phyloP scores from a whole-genome alignment of 2,888 invertebrate genomes.

The Agonopterix arenella region DNA sequence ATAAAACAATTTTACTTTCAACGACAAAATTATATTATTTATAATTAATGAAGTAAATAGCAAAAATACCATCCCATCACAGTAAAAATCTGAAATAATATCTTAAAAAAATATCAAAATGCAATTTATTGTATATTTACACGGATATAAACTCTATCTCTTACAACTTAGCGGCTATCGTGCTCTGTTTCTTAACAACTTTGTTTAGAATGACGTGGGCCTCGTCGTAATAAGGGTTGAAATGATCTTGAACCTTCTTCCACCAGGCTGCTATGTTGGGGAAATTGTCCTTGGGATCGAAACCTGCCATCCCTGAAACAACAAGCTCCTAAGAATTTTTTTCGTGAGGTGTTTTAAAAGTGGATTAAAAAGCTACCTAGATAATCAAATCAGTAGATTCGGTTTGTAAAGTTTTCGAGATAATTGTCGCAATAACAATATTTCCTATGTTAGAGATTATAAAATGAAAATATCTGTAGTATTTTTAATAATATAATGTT shows the following conservation, averaged over 20 bases:
- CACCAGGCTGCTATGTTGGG: conserved; percentile 81
- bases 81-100: not conserved
- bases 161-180: conserved; percentile 31
- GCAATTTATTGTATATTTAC: not conserved
- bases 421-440: no score
- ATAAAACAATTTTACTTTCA: no score
- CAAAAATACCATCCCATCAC: not conserved
- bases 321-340: not conserved
- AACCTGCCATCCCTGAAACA: conserved; percentile 80
- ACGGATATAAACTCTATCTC: not conserved
- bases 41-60: no score
- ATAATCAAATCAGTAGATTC: no score
- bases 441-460: no score
- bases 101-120: not conserved
- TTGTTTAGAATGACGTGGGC: conserved; percentile 77
- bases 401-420: no score
- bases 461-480: no score
- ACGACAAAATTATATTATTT: no score
- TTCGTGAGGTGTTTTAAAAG: no score
- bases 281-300: conserved; percentile 77
- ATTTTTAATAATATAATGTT: no score
- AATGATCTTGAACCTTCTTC: conserved; percentile 76
- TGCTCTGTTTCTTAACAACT: conserved; percentile 46
- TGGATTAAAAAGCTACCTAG: no score
- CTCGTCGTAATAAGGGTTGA: conserved; percentile 80